phyloP scores from a whole-genome alignment of 2,113 vertebrate species.

The Genyomyrus donnyi region DNA sequence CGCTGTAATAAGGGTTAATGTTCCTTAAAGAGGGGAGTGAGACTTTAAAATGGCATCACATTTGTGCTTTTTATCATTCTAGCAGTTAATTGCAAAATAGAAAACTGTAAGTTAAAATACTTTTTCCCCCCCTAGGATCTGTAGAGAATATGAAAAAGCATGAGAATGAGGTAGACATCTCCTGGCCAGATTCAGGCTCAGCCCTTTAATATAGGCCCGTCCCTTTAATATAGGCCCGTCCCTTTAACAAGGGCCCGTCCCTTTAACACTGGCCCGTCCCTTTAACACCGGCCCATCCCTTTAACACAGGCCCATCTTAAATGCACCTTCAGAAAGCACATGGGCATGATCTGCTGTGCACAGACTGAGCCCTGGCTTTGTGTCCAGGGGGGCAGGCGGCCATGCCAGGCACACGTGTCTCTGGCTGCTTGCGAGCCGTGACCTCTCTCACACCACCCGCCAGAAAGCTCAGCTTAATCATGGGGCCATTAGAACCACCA shows the following conservation, averaged over 20 bases:
- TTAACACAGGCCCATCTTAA: neutral
- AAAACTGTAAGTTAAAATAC: neutral
- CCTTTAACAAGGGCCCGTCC: neutral
- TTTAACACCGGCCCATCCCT: neutral
- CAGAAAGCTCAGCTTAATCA: slow-evolving; percentile 35
- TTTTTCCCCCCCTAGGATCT: neutral
- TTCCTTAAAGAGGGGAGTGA: neutral
- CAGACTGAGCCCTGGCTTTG: neutral
- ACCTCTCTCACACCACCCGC: neutral
- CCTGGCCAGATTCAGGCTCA: neutral
- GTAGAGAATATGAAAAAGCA: neutral
- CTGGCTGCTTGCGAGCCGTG: neutral
- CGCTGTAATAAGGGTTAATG: neutral
- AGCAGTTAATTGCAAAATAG: neutral
- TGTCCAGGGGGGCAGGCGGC: neutral
- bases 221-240: neutral
- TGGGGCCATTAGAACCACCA: slow-evolving; percentile 26
- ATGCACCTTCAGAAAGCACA: neutral
- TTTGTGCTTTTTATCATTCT: neutral
- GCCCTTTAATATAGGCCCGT: neutral
- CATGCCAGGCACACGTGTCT: neutral
- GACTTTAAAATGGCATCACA: neutral
- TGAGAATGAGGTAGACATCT: neutral
- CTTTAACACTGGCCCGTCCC: neutral
- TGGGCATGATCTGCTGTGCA: neutral